These are phyloP conservation scores for Eidolon dupreanum DNA, from an alignment of 2,797 vertebrate genomes.

Conservation along the genomic window DNA sequence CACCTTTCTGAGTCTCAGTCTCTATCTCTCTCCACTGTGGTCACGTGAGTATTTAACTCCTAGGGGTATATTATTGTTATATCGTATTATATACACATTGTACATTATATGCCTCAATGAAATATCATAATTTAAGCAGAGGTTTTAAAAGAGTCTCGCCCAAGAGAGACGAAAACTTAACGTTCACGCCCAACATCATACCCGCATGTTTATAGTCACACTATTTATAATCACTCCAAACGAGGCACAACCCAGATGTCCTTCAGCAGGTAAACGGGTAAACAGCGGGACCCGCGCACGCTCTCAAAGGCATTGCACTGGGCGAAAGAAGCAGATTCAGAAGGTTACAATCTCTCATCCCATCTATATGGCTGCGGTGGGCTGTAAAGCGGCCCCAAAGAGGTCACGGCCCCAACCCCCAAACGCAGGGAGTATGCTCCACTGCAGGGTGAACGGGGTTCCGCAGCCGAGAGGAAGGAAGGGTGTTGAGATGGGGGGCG, in stretches of 20 bases:
- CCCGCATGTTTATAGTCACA: background rate
- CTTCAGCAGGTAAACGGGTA: too few relatives aligned
- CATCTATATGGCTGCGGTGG: accelerated
- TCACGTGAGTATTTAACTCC: background rate
- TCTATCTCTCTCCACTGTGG: background rate
- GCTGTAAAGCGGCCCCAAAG: background rate
- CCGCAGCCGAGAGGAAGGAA: background rate
- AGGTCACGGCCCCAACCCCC: background rate
- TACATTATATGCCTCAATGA: background rate
- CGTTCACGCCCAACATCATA: background rate
- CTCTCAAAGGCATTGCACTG: accelerated
- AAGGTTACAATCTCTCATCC: background rate
- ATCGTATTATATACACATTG: background rate
- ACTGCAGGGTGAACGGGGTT: background rate
- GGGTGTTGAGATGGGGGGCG: too few relatives aligned
- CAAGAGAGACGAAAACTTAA: background rate
- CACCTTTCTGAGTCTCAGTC: background rate
- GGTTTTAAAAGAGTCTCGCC: background rate
- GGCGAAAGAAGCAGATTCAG: background rate
- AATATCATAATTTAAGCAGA: background rate
- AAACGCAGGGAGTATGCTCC: too few relatives aligned
- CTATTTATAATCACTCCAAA: background rate
- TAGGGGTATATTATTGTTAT: background rate
- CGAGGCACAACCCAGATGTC: accelerated
- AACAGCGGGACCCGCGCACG: accelerated